Evolutionary conservation across 2,113 vertebrate genomes (phyloP).

Genomic region (Panthera tigris): DNA sequence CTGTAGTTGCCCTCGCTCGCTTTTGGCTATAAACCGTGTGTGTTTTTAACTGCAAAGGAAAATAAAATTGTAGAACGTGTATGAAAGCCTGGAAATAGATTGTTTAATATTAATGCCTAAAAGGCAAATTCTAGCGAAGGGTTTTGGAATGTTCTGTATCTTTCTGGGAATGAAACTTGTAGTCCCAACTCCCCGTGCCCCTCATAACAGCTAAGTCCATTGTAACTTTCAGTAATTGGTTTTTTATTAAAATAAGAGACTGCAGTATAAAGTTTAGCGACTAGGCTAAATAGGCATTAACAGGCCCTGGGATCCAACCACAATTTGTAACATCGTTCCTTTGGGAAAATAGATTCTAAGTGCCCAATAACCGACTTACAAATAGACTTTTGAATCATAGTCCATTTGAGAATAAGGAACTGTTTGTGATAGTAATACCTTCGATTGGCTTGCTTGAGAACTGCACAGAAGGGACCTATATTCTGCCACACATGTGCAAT

Average conservation of each 20-base stretch:
- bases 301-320: conserved; percentile 64
- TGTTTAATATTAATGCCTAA: conserved; percentile 25
- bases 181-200: not conserved
- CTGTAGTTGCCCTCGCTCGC: not conserved
- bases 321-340: conserved; percentile 67
- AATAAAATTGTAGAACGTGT: not conserved
- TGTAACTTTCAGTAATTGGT: conserved; percentile 67
- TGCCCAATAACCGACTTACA: conserved; percentile 74
- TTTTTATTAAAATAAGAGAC: conserved; percentile 76
- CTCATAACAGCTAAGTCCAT: conserved; percentile 51
- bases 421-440: conserved; percentile 66
- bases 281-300: conserved; percentile 70
- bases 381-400: conserved; percentile 75
- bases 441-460: conserved; percentile 52
- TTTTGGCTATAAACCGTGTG: not conserved
- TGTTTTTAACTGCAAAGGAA: conserved; percentile 28
- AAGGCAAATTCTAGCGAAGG: conserved; percentile 42
- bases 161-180: conserved; percentile 31
- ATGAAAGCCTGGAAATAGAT: not conserved
- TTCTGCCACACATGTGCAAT: conserved; percentile 60
- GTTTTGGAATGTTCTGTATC: conserved; percentile 29
- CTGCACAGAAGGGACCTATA: conserved; percentile 72
- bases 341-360: conserved; percentile 74
- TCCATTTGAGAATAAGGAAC: conserved; percentile 73
- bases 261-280: conserved; percentile 73